Base-by-base conservation (phyloP, 2,797 vertebrate species). In the Lates japonicus region DNA sequence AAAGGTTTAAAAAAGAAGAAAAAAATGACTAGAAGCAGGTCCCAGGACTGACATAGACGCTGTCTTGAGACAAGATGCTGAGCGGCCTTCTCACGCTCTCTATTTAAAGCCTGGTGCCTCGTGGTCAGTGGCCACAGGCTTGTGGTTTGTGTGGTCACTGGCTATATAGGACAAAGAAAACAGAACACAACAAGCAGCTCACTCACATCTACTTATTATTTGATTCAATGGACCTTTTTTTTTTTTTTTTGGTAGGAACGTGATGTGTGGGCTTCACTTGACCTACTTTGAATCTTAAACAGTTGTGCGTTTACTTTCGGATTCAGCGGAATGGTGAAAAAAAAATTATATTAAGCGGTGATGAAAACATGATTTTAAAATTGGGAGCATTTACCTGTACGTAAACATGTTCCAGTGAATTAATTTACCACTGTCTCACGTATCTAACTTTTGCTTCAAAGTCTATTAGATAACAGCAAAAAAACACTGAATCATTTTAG, bases 61-160 rank as follows among this genome's bases (percentile, higher is more conserved):
- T 1, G 80, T 69, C 86, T 80, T 90, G 92, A 89, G 91, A 92
- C 78, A 7, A 86, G 78, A 92, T 68, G 75, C 82, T 59, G 25
- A 39, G 59, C 10, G 39, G 55, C 83, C 84, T 93, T 94, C 94
- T 94, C 95, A 94, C 86, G 87, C 66, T 58, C 63, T 88, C 87
- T 92, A 94, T 95, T 95, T 93, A 90, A 92, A 94, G 90, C 46
- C 29, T 8, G 14, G 51, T 79, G 88, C 84, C 80, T 84, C 69
- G 74, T 90, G 90, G 92, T 91, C 85, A 91, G 84, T 66, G 78
- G 75, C 84, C 80, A 86, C 69, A 86, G 82, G 83, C 82, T 70
- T 77, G 75, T 74, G 88, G 91, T 87, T 83, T 74, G 74, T 80
- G 82, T 84, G 88, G 87, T 86, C 74, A 73, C 62, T 69, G 58